phyloP scores from a whole-genome alignment of 2,888 invertebrate genomes.

The Boloria selene region DNA sequence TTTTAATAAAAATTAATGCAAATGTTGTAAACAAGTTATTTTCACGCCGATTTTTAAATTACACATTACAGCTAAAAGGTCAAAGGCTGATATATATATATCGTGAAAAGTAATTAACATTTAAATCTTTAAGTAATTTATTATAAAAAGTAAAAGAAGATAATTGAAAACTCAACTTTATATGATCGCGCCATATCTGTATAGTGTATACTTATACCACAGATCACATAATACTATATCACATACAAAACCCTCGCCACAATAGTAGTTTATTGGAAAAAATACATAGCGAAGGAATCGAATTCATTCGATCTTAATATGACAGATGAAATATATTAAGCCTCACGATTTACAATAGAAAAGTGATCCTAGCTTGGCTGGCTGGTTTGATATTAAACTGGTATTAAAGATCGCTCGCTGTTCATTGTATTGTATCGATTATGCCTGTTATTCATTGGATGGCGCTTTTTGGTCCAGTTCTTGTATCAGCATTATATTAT shows the following conservation, averaged over 20 bases:
- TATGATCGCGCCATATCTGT: too few species aligned
- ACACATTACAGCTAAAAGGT: too few species aligned
- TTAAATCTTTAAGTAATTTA: too few species aligned
- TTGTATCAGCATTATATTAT: neutral
- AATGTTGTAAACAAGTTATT: too few species aligned
- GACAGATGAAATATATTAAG: neutral
- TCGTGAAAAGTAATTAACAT: too few species aligned
- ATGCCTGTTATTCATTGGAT: neutral
- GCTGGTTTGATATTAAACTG: neutral
- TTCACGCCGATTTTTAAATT: too few species aligned
- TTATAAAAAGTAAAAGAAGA: too few species aligned
- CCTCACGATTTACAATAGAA: neutral
- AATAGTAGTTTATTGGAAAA: neutral
- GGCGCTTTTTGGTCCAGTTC: neutral
- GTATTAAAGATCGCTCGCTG: conserved; percentile 9
- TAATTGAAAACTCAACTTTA: too few species aligned
- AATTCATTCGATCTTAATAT: neutral
- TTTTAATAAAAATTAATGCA: too few species aligned
- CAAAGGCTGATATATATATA: too few species aligned
- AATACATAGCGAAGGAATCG: neutral
- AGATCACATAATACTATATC: too few species aligned
- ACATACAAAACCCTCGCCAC: neutral
- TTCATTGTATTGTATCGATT: conserved; percentile 18
- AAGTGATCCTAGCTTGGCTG: neutral
- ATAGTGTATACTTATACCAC: too few species aligned